A percentile compares a stretch with the other conserved stretches of the same genome.
Evolutionary conservation across 2,797 vertebrate genomes (phyloP).

Genomic region (Clarias fuscus): DNA sequence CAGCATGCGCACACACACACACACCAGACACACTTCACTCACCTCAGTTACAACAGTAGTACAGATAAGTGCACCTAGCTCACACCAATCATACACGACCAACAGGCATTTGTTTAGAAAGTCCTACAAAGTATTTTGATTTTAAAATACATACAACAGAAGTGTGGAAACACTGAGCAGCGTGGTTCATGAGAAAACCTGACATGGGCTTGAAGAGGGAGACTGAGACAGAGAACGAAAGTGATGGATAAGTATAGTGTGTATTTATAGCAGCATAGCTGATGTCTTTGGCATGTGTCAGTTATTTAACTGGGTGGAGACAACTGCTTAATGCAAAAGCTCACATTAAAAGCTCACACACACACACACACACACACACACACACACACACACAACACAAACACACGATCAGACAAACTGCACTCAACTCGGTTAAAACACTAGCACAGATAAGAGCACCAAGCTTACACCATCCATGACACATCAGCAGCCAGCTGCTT

Average conservation of each 20-base stretch:
- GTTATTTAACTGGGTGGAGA: constrained; percentile 48
- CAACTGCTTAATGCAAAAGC: constrained; percentile 11
- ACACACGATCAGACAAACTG: neutral
- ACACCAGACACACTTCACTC: no score
- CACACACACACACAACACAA: neutral
- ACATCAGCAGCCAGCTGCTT: neutral
- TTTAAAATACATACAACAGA: neutral
- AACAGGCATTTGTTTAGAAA: neutral
- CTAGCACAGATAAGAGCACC: neutral
- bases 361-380: neutral
- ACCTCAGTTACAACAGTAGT: no score
- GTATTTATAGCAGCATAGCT: constrained; percentile 41
- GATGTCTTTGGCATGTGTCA: constrained; percentile 52
- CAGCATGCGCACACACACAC: no score
- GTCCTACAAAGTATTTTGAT: neutral
- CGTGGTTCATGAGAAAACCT: constrained; percentile 26
- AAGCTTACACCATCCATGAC: neutral
- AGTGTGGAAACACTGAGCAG: constrained; percentile 14
- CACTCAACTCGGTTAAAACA: neutral
- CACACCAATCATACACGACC: neutral
- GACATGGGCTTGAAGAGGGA: neutral
- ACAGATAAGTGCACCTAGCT: no score
- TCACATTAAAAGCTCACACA: neutral
- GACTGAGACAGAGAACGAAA: neutral
- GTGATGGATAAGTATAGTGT: constrained; percentile 44